Evolutionary conservation across 1,140 invertebrate genomes (phyloP), one percentile per base, ranked within the genome.

Genomic region (Microplitis mediator): DNA sequence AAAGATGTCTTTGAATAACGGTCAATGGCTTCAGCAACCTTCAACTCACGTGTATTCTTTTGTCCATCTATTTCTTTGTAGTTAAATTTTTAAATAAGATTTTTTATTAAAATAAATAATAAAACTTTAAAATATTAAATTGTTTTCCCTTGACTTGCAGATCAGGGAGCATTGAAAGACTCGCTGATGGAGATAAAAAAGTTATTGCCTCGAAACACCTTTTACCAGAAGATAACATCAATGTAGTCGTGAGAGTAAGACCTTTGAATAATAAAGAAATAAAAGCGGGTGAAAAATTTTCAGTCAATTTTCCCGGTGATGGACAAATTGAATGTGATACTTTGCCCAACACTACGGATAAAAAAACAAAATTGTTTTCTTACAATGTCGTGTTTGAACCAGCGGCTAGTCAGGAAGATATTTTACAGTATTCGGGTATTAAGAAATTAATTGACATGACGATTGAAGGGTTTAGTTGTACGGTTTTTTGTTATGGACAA

Each of bases 401-500:
- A 0, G 92, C 93, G 5, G 93, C 95, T 0, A 93, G 92, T 0
- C 96, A 97, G 85, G 90, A 91, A 75, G 93, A 93, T 78, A 90
- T 95, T 52, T 85, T 95, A 36, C 92, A 95, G 84, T 93, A 94
- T 86, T 95, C 92, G 3, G 95, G 95, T 1, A 90, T 97, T 45
- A 94, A 94, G 80, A 89, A 93, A 36, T 90, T 98, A 9, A 92
- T 97, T 68, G 95, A 97, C 80, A 97, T 97, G 95, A 94, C 95
- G 9, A 90, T 97, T 3, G 95, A 96, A 79, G 96, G 96, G 0
- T 98, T 97, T 84, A 95, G 95, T 73, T 95, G 95, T 74, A 99
- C 97, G 3, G 92, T 92, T 8, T 95, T 97, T 84, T 98, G 97
- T 80, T 99, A 99, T 86, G 97, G 97, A 54, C 97, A 99, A 87